Conservation (phyloP, 2,888 invertebrate species). For the Drosophila limbata region DNA sequence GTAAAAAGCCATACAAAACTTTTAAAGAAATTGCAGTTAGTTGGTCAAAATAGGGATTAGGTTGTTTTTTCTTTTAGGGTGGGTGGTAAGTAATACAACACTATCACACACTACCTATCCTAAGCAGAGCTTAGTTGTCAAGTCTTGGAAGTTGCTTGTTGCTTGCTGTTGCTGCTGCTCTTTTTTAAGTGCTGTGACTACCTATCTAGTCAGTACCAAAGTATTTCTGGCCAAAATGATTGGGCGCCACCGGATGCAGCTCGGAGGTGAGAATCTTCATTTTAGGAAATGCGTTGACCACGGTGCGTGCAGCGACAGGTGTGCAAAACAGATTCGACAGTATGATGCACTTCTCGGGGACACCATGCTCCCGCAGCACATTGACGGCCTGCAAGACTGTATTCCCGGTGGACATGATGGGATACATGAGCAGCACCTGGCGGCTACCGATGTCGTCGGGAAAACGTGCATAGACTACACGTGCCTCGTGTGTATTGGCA, state of each 20-base stretch:
- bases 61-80: neutral
- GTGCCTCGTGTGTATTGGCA: slow-evolving; percentile 97
- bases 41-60: slow-evolving; percentile 23
- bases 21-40: slow-evolving; percentile 1
- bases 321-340: slow-evolving; percentile 99
- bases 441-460: slow-evolving; percentile 97
- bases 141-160: slow-evolving; percentile 42
- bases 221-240: slow-evolving; percentile 99
- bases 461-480: slow-evolving; percentile 98
- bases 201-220: slow-evolving; percentile 95
- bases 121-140: slow-evolving; percentile 76
- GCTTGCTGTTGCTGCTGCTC: slow-evolving; percentile 31
- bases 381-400: slow-evolving; percentile 97
- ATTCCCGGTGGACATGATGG: slow-evolving; percentile 99
- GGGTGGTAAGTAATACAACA: neutral
- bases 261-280: slow-evolving; percentile 98
- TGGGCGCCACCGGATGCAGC: slow-evolving; percentile 96
- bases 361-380: slow-evolving; percentile 96
- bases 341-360: slow-evolving; percentile 96
- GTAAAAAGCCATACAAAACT: slow-evolving; percentile 19
- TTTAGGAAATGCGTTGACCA: slow-evolving; percentile 93
- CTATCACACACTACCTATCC: slow-evolving; percentile 66
- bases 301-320: slow-evolving; percentile 93
- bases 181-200: slow-evolving; percentile 21
- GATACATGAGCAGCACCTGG: slow-evolving; percentile 98